Evolutionary conservation across 2,888 invertebrate genomes (phyloP).

Genomic region (Eupithecia vulgata): DNA sequence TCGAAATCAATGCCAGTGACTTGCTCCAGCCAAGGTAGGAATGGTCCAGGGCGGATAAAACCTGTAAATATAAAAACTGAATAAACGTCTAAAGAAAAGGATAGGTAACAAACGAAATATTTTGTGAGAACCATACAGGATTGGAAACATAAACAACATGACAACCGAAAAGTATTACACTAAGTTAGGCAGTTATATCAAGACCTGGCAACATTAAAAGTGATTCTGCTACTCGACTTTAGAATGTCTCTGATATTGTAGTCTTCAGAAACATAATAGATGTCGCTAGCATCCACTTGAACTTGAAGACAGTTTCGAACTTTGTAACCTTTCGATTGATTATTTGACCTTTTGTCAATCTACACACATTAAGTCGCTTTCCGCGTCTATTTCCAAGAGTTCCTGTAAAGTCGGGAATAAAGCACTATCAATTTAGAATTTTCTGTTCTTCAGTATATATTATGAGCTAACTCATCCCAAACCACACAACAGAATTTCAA

Average conservation of each 20-base stretch:
- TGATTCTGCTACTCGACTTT: constrained; percentile 19
- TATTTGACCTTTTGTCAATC: too few relatives aligned
- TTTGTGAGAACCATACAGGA: not conserved
- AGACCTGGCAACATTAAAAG: constrained; percentile 1
- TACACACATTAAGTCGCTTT: too few relatives aligned
- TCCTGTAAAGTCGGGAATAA: too few relatives aligned
- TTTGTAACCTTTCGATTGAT: not conserved
- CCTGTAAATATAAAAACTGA: constrained; percentile 50
- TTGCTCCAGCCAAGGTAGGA: constrained; percentile 65
- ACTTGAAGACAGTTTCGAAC: not conserved
- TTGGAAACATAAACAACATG: not conserved
- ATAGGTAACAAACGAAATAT: not conserved
- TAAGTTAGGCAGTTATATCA: not conserved
- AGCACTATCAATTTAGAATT: too few relatives aligned
- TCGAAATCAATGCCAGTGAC: constrained; percentile 71
- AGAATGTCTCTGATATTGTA: constrained; percentile 8
- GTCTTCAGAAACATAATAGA: not conserved
- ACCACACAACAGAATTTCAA: too few relatives aligned
- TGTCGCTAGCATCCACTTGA: not conserved
- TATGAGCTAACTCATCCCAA: too few relatives aligned
- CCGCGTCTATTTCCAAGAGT: too few relatives aligned
- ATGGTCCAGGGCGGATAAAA: constrained; percentile 73
- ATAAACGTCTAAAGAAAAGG: not conserved
- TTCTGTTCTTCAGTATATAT: too few relatives aligned
- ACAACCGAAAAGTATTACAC: not conserved